Evolutionary conservation across 2,888 invertebrate genomes (phyloP), one percentile per base, ranked within the genome.

Genomic region (Phaonia tiefii): DNA sequence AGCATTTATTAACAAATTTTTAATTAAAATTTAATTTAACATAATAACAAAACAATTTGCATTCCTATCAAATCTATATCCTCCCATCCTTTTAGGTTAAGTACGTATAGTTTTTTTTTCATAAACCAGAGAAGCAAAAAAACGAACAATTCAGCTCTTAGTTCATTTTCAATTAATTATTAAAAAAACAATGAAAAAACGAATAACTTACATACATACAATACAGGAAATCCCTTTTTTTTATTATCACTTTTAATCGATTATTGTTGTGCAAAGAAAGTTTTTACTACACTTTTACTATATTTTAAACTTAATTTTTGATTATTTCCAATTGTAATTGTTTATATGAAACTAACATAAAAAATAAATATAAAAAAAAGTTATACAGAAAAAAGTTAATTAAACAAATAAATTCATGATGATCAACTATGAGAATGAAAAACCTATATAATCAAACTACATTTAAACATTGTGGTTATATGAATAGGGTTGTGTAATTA

Each of bases 1-100:
- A 82, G 75, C 73, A 82, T 76, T 71, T 70, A 71, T 75, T 67
- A 66, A 49, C 15, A 60, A 74, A 82, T 71, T 83, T 78, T 77
- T 54, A 77, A 80, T 83, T 84, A 77, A 82, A 78, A 82, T 83
- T 79, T 84, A 81, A 80, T 82, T 82, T 81, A 79, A 83, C 79
- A 77, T 67, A 60, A 83, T 75, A 78, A 80, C 49, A 44, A 63
- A n/a, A 71, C 73, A 79, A 84, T 82, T 74, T 74, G 83, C 83
- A 84, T 80, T 83, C 82, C 82, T 83, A 85, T 84, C 79, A 77
- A 82, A 79, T 79, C 74, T 71, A 65, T 80, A 71, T 76, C 69
- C 67, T 65, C 65, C 17, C 63, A 75, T 67, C 72, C 75, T 75
- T 74, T 58, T 78, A 81, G 69, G 77, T 70, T 80, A 78, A 75